These are phyloP conservation scores for Neogobius melanostomus DNA, from an alignment of 2,113 vertebrate genomes.

Conservation along the genomic window DNA sequence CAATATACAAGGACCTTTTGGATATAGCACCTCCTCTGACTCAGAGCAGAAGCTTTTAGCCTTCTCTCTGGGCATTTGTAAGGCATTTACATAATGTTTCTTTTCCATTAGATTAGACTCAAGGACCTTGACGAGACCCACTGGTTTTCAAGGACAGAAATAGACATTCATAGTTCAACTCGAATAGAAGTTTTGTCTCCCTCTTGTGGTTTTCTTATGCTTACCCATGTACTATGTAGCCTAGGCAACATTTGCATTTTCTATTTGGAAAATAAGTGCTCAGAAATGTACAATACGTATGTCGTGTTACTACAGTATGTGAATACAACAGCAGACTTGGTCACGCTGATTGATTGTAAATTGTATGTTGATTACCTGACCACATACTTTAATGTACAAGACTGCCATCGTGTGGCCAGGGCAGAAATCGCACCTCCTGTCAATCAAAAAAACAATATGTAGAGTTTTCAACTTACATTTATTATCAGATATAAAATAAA, in stretches of 20 bases:
- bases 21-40: constrained; percentile 62
- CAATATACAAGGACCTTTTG: constrained; percentile 81
- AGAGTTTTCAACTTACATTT: neutral
- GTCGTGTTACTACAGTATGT: too few species aligned
- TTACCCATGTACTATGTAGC: too few species aligned
- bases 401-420: constrained; percentile 56
- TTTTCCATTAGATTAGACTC: too few species aligned
- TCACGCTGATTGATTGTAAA: too few species aligned
- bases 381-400: constrained; percentile 34
- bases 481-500: constrained; percentile 65
- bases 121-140: neutral
- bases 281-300: too few species aligned
- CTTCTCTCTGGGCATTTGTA: constrained; percentile 35
- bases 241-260: too few species aligned
- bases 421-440: constrained; percentile 9
- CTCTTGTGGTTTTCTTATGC: too few species aligned
- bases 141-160: too few species aligned
- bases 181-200: too few species aligned
- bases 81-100: constrained; percentile 29
- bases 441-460: neutral
- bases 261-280: too few species aligned
- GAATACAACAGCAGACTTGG: too few species aligned
- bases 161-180: too few species aligned
- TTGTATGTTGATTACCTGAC: neutral
- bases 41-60: constrained; percentile 42